Evolutionary conservation across 2,888 invertebrate genomes (phyloP).

Genomic region (Bellardia bayeri): DNA sequence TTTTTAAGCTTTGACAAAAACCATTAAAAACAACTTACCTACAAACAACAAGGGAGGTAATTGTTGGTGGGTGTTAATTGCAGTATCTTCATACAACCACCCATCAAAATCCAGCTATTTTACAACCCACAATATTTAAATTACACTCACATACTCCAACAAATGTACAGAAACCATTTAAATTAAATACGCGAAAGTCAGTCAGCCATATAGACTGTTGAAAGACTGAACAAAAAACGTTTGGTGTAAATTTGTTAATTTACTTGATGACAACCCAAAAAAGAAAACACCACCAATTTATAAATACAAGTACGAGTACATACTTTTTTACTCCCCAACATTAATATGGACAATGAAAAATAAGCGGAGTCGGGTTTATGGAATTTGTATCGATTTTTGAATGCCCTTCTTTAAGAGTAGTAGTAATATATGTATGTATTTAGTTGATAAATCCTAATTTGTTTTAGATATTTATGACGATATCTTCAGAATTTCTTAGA

Average conservation of each 20-base stretch:
- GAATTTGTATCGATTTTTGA: neutral
- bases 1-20: conserved; percentile 73
- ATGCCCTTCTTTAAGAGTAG: neutral
- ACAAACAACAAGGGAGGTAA: neutral
- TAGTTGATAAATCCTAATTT: too few relatives aligned
- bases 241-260: conserved; percentile 83
- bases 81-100: conserved; percentile 19
- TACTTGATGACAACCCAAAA: conserved; percentile 77
- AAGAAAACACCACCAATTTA: conserved; percentile 61
- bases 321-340: neutral
- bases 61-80: conserved; percentile 17
- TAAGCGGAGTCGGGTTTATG: neutral
- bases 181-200: conserved; percentile 67
- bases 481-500: too few relatives aligned
- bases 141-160: conserved; percentile 55
- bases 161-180: conserved; percentile 72
- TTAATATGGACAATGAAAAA: neutral
- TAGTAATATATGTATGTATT: too few relatives aligned
- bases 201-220: conserved; percentile 29
- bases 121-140: conserved; percentile 75
- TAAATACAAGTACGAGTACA: conserved; percentile 13
- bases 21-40: conserved; percentile 71
- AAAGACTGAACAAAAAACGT: conserved; percentile 18
- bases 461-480: too few relatives aligned
- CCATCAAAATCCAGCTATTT: conserved; percentile 28